These are phyloP conservation scores for Drosophila formosana DNA, from an alignment of 2,888 invertebrate species.

Conservation along the genomic window DNA sequence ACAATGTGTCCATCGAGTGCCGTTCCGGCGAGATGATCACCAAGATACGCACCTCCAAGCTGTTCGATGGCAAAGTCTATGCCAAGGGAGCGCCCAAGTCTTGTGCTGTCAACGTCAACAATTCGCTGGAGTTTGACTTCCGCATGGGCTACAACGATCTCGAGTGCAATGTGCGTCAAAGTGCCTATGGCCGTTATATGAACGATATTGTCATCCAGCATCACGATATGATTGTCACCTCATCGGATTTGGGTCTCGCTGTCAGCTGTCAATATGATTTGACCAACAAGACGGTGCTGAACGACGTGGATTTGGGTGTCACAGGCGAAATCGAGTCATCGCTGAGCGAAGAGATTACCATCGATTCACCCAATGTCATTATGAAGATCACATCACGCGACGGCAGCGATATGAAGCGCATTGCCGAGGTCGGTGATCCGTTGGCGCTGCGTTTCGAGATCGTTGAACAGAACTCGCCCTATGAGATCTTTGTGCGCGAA, in stretches of 20 bases:
- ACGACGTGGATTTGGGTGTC: conserved; percentile 95
- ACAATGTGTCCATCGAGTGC: conserved; percentile 97
- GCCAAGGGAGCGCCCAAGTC: conserved; percentile 97
- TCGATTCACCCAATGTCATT: conserved; percentile 97
- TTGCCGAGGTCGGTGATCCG: conserved; percentile 97
- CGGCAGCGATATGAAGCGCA: conserved; percentile 93
- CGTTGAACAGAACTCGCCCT: conserved; percentile 95
- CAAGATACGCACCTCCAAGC: conserved; percentile 94
- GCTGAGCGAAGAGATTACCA: conserved; percentile 95
- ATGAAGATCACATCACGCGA: conserved; percentile 96
- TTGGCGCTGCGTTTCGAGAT: conserved; percentile 96
- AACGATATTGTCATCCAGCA: conserved; percentile 98
- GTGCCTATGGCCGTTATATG: conserved; percentile 92
- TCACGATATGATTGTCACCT: conserved; percentile 97
- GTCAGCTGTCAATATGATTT: conserved; percentile 97
- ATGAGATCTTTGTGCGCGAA: conserved; percentile 97
- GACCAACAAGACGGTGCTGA: conserved; percentile 96
- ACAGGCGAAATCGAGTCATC: conserved; percentile 95
- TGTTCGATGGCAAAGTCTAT: conserved; percentile 97
- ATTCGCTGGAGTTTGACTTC: conserved; percentile 94
- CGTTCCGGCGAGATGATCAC: conserved; percentile 96
- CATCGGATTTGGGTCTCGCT: conserved; percentile 95
- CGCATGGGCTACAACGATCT: conserved; percentile 96
- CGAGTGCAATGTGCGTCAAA: conserved; percentile 96
- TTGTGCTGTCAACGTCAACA: conserved; percentile 94